Base-by-base conservation (phyloP, 1,140 invertebrate species). In the Brachionus asplanchnoidis region DNA sequence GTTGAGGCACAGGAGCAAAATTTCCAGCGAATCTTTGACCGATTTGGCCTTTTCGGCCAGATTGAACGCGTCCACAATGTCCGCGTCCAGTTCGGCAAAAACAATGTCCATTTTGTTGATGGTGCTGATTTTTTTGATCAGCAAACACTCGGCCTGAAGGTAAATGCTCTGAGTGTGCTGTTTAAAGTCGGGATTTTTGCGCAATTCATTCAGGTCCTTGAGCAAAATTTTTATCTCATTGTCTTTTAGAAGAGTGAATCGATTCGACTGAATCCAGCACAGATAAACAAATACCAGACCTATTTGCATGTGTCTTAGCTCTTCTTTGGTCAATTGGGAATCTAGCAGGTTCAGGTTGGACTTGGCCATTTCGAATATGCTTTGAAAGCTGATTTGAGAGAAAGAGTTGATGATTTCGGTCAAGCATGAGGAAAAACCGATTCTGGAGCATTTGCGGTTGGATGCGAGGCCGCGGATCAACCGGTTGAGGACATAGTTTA, bases 281-380 rank as follows among this genome's bases (percentile, higher is more conserved):
- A 68, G 32, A 26, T 82, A 82, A 8, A 82, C 53, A 42, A 82
- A 82, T 9, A 82, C 79, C 23, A 82, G 79, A 42, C 79, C 79
- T 40, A 82, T 82, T 60, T 82, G 79, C 79, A 82, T 82, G 53
- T 82, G 79, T 42, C 79, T 17, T 20, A 46, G 11, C 14, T 82
- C 79, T 36, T 82, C 79, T 65, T 82, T 82, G 40, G 32, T 82
- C 53, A 68, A 65, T 20, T 82, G 17, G 6, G 79, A 65, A 20
- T 40, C 32, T 5, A 32, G 60, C 23, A 32, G 36, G 23, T 73
- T 73, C 8, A 77, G 17, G 28, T 77, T 77, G 20, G 73, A 46
- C 7, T 50, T 82, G 40, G 79, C 79, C 53, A 65, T 1, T 11
- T 82, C 79, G 17, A 82, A 65, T 28, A 82, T 32, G n/a, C 8